Evolutionary conservation across 2,113 vertebrate species (phyloP), one percentile per base, ranked within the genome.

Genomic region (Acrocephalus arundinaceus): DNA sequence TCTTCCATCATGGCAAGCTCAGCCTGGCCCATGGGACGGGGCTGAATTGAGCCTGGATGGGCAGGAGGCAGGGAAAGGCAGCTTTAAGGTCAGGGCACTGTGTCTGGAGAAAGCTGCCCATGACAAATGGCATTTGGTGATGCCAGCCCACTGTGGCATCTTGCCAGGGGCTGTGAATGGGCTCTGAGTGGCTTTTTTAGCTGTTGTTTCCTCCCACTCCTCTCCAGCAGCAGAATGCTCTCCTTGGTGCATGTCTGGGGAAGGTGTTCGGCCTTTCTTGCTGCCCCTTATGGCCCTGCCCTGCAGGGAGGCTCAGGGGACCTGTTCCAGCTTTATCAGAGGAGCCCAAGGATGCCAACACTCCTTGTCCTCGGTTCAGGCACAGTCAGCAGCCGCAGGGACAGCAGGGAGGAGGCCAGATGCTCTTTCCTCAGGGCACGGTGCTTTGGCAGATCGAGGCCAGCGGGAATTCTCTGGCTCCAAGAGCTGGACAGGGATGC

Each of bases 361-460:
- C 41, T 75, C 33, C 2, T 7, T 48, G 81, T 65, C 46, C 91
- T 76, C 66, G 55, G 41, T 10, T 62, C 37, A 49, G 61, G 70
- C 86, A n/a, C 23, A 39, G 72, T 65, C 52, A 80, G 58, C 46
- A 41, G 3, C 25, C 18, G 2, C 77, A 65, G 87, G 85, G 59
- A 49, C 59, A 81, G 73, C 51, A 25, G 49, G 76, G 87, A 66
- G 35, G 77, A 89, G 76, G 80, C 83, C 92, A 90, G 78, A 79
- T 95, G 87, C 87, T 93, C 86, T 71, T 79, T 66, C 89, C 91
- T 70, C 46, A 83, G 74, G 91, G 75, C 87, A 51, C 87, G 28
- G 46, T 85, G 78, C 79, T 83, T 70, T 86, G 85, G 87, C 75
- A 66, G 55, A 22, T 21, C 9, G 2, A 45, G 77, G 46, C 63